These are phyloP conservation scores for Cephus spinipes DNA, from an alignment of 2,888 invertebrate species.

Conservation along the genomic window DNA sequence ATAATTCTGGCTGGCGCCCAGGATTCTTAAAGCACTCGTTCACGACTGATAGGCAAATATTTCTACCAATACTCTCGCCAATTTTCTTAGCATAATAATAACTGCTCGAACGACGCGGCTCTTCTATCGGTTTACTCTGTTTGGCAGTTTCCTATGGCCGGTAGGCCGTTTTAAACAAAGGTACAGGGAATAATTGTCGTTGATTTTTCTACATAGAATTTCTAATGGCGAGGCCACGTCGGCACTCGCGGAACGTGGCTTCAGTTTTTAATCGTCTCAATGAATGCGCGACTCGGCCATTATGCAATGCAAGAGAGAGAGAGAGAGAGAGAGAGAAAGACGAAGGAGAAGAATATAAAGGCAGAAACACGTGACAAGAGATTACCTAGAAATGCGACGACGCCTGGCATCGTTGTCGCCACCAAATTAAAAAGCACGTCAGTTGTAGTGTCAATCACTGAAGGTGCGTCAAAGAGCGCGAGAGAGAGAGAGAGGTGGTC, in stretches of 20 bases:
- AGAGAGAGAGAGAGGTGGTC: neutral
- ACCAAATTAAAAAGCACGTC: neutral
- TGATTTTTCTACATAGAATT: neutral
- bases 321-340: neutral
- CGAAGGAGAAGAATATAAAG: neutral
- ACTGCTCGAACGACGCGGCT: neutral
- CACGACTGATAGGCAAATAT: neutral
- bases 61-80: neutral
- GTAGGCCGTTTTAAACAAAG: neutral
- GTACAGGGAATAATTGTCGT: neutral
- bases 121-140: slow-evolving; percentile 1
- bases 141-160: neutral
- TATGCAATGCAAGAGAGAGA: neutral
- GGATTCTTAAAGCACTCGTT: slow-evolving; percentile 3
- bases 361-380: neutral
- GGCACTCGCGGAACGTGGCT: neutral
- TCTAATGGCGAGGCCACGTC: neutral
- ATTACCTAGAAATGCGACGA: neutral
- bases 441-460: neutral
- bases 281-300: neutral
- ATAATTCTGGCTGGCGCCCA: slow-evolving; percentile 33
- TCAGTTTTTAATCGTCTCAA: slow-evolving; percentile 3
- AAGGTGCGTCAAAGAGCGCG: neutral
- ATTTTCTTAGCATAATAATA: neutral
- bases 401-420: neutral